Evolutionary conservation across 2,797 vertebrate species (phyloP).

Genomic region (Mormyrus hasselquistii): DNA sequence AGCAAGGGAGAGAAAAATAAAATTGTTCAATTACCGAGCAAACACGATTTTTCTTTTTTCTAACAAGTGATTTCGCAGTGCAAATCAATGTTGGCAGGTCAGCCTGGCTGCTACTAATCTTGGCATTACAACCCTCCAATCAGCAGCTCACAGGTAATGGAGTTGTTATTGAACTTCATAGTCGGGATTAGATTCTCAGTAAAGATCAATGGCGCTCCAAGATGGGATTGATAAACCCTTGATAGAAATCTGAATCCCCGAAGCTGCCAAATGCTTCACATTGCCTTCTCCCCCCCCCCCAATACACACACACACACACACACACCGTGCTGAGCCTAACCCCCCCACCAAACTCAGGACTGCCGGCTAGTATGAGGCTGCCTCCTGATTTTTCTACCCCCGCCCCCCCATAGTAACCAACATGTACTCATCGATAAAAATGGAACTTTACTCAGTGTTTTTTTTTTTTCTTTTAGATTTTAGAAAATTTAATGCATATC

Average conservation of each 20-base stretch:
- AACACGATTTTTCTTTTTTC: conserved; percentile 79
- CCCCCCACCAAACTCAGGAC: not conserved
- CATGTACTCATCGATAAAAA: not conserved
- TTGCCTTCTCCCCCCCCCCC: conserved; percentile 25
- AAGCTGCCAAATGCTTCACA: conserved; percentile 80
- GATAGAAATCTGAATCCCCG: conserved; percentile 96
- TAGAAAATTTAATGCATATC: not conserved
- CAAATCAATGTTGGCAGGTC: conserved; percentile 99
- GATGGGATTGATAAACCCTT: conserved; percentile 98
- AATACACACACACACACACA: not conserved
- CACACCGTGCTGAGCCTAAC: not conserved
- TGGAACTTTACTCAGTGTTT: not conserved
- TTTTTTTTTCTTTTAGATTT: not conserved
- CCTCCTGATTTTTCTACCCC: not conserved
- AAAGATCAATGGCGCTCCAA: conserved; percentile 95
- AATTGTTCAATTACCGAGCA: conserved; percentile 93
- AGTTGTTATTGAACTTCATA: conserved; percentile 99
- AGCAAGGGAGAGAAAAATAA: conserved; percentile 74
- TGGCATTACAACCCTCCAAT: conserved; percentile 97
- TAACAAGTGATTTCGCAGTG: conserved; percentile 96
- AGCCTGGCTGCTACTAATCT: conserved; percentile 97
- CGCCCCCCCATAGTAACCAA: not conserved
- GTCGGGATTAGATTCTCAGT: conserved; percentile 97
- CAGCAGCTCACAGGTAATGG: conserved; percentile 94
- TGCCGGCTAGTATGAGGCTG: not conserved